phyloP scores from a whole-genome alignment of 2,888 invertebrate genomes.

The Cosmopolites sordidus region DNA sequence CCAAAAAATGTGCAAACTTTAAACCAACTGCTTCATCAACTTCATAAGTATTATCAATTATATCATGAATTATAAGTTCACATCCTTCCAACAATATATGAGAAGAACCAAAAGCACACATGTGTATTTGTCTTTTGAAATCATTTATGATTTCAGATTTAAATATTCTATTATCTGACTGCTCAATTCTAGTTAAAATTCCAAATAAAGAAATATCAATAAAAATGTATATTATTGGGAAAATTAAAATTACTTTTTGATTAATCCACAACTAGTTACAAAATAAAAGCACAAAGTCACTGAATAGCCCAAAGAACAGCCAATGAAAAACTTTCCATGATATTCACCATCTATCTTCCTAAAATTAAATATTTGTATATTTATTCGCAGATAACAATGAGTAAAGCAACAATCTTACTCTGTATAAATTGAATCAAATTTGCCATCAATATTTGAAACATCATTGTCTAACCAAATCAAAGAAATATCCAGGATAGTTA shows the following conservation, averaged over 20 bases:
- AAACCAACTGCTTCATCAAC: conserved; percentile 16
- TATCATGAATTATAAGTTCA: conserved; percentile 23
- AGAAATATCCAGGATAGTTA: neutral
- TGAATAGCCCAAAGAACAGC: neutral
- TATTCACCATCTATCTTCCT: conserved; percentile 2
- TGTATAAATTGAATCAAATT: neutral
- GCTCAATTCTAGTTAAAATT: neutral
- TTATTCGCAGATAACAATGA: neutral
- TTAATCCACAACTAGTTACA: conserved; percentile 8
- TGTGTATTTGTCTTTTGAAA: conserved; percentile 19
- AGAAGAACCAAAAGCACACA: conserved; percentile 25
- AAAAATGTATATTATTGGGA: neutral
- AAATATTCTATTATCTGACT: neutral
- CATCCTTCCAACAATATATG: conserved; percentile 24
- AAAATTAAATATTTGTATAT: conserved; percentile 2
- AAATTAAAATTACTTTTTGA: conserved; percentile 9
- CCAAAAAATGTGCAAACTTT: conserved; percentile 21
- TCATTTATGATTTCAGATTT: conserved; percentile 25
- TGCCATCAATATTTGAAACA: neutral
- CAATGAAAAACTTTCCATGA: conserved; percentile 5
- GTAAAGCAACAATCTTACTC: neutral
- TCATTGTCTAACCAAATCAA: neutral
- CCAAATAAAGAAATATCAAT: neutral
- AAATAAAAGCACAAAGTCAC: conserved; percentile 8
- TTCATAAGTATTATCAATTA: conserved; percentile 14